Conservation (phyloP, 2,113 vertebrate species). For the Menura novaehollandiae region DNA sequence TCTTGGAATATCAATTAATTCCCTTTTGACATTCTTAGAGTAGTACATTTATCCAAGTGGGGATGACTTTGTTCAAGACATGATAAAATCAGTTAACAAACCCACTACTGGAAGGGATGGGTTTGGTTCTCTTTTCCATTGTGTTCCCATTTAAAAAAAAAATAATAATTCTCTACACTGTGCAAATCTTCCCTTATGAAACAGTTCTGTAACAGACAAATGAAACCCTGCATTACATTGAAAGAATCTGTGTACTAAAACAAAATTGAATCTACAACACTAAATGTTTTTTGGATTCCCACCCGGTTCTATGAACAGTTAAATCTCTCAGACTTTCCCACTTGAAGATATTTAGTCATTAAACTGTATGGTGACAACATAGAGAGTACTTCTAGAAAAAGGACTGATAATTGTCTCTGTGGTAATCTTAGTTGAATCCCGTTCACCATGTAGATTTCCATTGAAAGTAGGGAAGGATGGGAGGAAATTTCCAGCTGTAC, state of each 20-base stretch:
- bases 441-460: neutral
- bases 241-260: neutral
- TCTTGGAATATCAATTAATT: neutral
- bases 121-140: neutral
- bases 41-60: neutral
- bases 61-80: neutral
- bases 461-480: neutral
- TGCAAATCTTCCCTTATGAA: neutral
- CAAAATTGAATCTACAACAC: neutral
- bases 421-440: neutral
- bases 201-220: neutral
- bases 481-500: neutral
- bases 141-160: neutral
- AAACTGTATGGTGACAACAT: neutral
- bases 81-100: neutral
- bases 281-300: neutral
- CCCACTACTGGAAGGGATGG: neutral
- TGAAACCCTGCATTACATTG: neutral
- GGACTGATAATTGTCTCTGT: neutral
- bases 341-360: neutral
- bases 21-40: neutral
- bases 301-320: neutral
- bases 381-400: neutral
- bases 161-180: accelerated
- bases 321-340: neutral